A percentile compares a stretch with the other conserved stretches of the same genome.
These are phyloP conservation scores for Lasioglossum marginatum DNA, from an alignment of 2,888 invertebrate genomes.

Conservation along the genomic window DNA sequence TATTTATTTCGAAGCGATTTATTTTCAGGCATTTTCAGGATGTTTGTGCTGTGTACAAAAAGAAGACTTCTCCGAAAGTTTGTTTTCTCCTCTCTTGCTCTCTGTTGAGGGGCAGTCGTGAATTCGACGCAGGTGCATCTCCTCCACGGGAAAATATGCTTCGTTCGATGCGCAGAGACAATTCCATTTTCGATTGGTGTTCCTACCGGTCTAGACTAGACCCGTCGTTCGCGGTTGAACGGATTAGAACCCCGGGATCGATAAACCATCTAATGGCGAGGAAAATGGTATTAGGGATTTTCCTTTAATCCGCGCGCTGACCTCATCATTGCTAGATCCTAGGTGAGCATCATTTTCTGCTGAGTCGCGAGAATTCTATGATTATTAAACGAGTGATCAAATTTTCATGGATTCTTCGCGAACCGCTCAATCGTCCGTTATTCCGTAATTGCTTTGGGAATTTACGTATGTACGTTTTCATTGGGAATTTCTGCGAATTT, in stretches of 20 bases:
- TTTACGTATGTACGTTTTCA: neutral
- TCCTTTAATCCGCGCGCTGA: slow-evolving; percentile 44
- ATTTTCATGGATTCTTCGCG: neutral
- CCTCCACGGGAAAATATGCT: slow-evolving; percentile 32
- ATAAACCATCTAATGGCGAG: slow-evolving; percentile 52
- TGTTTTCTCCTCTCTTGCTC: neutral
- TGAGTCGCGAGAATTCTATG: slow-evolving; percentile 11
- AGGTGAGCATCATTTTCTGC: slow-evolving; percentile 6
- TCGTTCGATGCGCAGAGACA: slow-evolving; percentile 19
- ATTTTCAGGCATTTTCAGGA: too few relatives aligned
- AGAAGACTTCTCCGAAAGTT: neutral
- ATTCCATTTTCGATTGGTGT: slow-evolving; percentile 16
- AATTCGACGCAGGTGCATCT: slow-evolving; percentile 1
- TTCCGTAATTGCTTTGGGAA: neutral
- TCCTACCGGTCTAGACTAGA: slow-evolving; percentile 21
- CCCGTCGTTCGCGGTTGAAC: slow-evolving; percentile 26
- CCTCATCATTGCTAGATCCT: slow-evolving; percentile 20
- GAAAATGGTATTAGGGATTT: slow-evolving; percentile 57
- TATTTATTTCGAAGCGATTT: too few relatives aligned
- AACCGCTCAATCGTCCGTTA: neutral
- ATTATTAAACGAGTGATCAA: slow-evolving; percentile 10
- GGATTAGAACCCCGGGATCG: slow-evolving; percentile 41
- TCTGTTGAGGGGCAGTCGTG: neutral
- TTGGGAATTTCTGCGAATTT: neutral
- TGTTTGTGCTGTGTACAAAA: too few relatives aligned